Evolutionary conservation across 2,113 vertebrate genomes (phyloP).

Genomic region (Mesitornis unicolor): DNA sequence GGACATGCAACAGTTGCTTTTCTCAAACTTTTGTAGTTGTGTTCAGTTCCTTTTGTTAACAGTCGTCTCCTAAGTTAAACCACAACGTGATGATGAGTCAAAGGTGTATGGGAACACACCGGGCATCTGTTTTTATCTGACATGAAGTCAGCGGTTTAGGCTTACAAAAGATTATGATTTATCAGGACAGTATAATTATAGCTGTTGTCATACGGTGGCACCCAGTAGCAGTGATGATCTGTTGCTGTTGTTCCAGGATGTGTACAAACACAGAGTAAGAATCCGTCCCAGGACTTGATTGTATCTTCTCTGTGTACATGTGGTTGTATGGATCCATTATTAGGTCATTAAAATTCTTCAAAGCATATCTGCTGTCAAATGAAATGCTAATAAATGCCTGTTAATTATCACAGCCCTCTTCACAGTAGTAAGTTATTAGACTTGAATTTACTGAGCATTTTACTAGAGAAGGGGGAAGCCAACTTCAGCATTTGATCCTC

Average conservation of each 20-base stretch:
- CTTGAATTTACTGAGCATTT: conserved; percentile 6
- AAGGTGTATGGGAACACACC: neutral
- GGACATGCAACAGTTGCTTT: neutral
- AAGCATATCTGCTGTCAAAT: conserved; percentile 46
- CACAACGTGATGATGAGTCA: neutral
- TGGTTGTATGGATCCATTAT: conserved; percentile 42
- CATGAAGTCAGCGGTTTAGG: conserved; percentile 6
- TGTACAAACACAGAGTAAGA: neutral
- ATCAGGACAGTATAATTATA: conserved; percentile 41
- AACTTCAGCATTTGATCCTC: neutral
- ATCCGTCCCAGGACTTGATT: neutral
- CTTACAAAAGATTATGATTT: conserved; percentile 28
- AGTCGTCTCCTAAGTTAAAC: neutral
- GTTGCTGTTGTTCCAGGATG: neutral
- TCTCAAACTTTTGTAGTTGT: neutral
- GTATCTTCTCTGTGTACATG: conserved; percentile 7
- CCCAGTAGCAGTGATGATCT: neutral
- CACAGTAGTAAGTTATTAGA: neutral
- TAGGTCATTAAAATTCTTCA: conserved; percentile 38
- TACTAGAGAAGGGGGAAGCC: neutral
- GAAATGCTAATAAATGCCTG: conserved; percentile 41
- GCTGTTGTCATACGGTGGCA: conserved; percentile 18
- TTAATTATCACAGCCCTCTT: conserved; percentile 29
- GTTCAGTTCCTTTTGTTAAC: neutral
- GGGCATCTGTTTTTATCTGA: neutral